Conservation (phyloP, 2,888 invertebrate species). For the Monochamus alternatus region DNA sequence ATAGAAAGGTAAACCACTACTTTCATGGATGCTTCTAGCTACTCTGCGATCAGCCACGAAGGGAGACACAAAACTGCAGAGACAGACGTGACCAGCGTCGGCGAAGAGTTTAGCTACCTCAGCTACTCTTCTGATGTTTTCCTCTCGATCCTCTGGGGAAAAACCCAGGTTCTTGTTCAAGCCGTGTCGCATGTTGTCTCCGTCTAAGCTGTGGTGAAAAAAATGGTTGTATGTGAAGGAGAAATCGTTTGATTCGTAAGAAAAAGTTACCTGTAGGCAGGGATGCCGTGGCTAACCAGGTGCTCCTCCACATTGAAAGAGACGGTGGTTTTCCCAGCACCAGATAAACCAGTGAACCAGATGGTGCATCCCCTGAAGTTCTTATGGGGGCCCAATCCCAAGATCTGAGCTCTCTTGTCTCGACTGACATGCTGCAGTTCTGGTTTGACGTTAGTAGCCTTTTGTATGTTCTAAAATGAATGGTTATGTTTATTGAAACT, state of each 20-base stretch:
- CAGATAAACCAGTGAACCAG: constrained; percentile 92
- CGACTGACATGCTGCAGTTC: constrained; percentile 95
- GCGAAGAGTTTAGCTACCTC: constrained; percentile 99
- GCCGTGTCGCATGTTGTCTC: constrained; percentile 93
- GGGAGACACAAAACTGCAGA: constrained; percentile 97
- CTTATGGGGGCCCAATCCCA: constrained; percentile 81
- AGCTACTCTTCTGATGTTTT: constrained; percentile 95
- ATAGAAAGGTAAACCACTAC: constrained; percentile 88
- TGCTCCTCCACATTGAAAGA: constrained; percentile 96
- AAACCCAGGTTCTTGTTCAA: constrained; percentile 96
- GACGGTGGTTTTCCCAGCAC: constrained; percentile 98
- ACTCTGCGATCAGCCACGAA: constrained; percentile 92
- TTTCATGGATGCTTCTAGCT: constrained; percentile 90
- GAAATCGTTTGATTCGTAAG: no score
- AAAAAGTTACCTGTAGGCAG: constrained; percentile 80
- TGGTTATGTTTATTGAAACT: no score
- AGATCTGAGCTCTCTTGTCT: constrained; percentile 89
- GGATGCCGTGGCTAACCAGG: constrained; percentile 87
- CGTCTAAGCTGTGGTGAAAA: constrained; percentile 80
- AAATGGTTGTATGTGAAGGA: no score
- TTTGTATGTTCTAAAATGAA: constrained; percentile 51
- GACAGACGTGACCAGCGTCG: constrained; percentile 94
- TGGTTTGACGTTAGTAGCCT: constrained; percentile 90
- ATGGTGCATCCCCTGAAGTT: constrained; percentile 95
- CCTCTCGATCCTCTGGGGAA: constrained; percentile 91